These are phyloP conservation scores for Poecilia gillii DNA, from an alignment of 2,797 vertebrate species.

Conservation along the genomic window DNA sequence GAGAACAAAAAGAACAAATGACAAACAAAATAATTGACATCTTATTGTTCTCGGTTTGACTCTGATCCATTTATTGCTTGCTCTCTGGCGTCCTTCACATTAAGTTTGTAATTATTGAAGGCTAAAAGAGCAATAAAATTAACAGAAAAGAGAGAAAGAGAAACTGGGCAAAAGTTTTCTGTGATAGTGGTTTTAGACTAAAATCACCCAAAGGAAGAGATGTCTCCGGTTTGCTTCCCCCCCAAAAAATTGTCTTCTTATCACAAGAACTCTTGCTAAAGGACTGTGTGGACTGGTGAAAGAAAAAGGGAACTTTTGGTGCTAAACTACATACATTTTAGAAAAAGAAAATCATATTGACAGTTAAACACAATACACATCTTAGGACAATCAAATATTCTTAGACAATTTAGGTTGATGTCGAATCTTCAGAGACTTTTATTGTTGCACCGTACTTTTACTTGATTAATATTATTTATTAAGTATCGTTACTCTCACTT, in stretches of 20 bases:
- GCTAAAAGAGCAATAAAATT: no score
- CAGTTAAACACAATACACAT: background rate
- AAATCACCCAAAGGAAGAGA: no score
- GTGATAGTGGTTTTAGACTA: no score
- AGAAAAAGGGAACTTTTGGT: background rate
- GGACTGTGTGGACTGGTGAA: background rate
- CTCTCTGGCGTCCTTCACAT: no score
- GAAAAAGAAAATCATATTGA: background rate
- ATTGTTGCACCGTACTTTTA: background rate
- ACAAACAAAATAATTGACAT: background rate
- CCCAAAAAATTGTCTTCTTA: no score
- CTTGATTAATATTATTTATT: background rate
- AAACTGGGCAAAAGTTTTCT: no score
- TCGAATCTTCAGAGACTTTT: background rate
- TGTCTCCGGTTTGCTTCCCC: no score
- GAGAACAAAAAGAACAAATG: background rate
- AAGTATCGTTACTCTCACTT: background rate
- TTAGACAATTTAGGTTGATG: background rate
- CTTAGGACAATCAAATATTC: background rate
- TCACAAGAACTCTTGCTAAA: no score
- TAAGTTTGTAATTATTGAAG: no score
- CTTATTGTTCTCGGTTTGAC: background rate
- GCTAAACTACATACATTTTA: background rate
- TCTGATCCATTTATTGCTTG: no score
- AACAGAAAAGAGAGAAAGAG: no score